Evolutionary conservation across 2,888 invertebrate genomes (phyloP), one percentile per base, ranked within the genome.

Genomic region (Sinohyriopsis cumingii): DNA sequence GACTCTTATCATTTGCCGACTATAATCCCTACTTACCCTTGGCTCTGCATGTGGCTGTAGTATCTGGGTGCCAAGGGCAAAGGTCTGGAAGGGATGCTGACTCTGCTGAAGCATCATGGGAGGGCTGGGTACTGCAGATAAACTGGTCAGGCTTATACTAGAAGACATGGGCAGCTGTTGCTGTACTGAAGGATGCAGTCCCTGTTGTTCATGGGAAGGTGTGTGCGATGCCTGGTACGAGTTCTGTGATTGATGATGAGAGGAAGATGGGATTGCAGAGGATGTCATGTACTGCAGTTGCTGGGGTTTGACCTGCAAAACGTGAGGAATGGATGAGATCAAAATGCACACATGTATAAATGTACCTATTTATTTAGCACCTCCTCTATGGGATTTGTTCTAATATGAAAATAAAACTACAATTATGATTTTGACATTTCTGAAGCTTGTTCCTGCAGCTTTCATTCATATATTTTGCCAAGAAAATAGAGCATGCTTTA

Each of bases 61-160:
- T 65, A 87, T 87, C 82, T 89, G 91, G 22, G 90, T 85, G 81
- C 93, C 93, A 71, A 93, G 89, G 85, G 94, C 94, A 92, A 96
- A 96, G 80, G 96, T 93, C 82, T 95, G 95, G 89, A 96, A 96
- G n/a, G 82, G 79, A 67, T 81, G 85, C 64, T 82, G 85, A 62
- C 79, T 81, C 45, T 67, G 68, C 45, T 68, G 69, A 61, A 72
- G 68, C 22, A 77, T 67, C 9, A 81, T 75, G n/a, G 86, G 85
- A 33, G 87, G 86, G 72, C 85, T 87, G 63, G 84, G 84, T 20
- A 84, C 86, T 12, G 75, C 68, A 62, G 65, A 72, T 63, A 75
- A 53, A 59, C 66, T 65, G 24, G 69, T 33, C 20, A 28, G 75
- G 62, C 60, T 69, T 56, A 59, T 65, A 55, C 67, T 66, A 24